Conservation (phyloP, 1,140 invertebrate species). For the Heliconius himera region DNA sequence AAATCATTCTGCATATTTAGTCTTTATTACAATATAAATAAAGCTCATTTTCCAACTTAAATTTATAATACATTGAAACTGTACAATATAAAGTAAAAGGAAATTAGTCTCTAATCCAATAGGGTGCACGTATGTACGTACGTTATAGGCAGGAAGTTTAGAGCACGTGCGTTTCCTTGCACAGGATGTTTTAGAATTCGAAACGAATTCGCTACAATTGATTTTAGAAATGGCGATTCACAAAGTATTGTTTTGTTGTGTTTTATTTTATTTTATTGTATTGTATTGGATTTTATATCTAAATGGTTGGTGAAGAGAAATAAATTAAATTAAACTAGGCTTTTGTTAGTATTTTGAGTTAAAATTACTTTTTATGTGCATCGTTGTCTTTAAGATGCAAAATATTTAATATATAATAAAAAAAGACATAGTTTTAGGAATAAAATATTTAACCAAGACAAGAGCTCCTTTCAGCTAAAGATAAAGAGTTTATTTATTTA, state of each 20-base stretch:
- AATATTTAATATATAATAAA: too few species aligned
- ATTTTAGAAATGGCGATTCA: conserved; percentile 22
- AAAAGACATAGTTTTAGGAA: too few species aligned
- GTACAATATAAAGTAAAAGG: conserved; percentile 11
- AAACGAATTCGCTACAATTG: conserved; percentile 49
- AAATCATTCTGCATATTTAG: too few species aligned
- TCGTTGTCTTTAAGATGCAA: too few species aligned
- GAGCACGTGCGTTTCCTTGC: conserved; percentile 68
- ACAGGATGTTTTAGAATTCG: conserved; percentile 74
- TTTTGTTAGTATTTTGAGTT: too few species aligned
- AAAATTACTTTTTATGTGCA: too few species aligned
- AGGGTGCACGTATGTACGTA: background rate
- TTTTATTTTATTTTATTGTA: conserved; percentile 9
- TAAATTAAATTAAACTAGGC: background rate
- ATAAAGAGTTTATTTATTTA: too few species aligned
- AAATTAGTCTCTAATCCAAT: conserved; percentile 10
- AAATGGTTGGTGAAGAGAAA: background rate
- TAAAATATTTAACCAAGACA: too few species aligned
- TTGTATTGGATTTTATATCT: conserved; percentile 9
- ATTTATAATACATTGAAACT: background rate
- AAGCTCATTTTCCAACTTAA: background rate
- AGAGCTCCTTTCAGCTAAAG: too few species aligned
- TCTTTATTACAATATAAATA: background rate
- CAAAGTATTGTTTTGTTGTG: conserved; percentile 2
- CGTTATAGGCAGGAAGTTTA: conserved; percentile 65